phyloP scores from a whole-genome alignment of 37 sponge, comb jelly and placozoan genomes.

The Theonella swinhoei region DNA sequence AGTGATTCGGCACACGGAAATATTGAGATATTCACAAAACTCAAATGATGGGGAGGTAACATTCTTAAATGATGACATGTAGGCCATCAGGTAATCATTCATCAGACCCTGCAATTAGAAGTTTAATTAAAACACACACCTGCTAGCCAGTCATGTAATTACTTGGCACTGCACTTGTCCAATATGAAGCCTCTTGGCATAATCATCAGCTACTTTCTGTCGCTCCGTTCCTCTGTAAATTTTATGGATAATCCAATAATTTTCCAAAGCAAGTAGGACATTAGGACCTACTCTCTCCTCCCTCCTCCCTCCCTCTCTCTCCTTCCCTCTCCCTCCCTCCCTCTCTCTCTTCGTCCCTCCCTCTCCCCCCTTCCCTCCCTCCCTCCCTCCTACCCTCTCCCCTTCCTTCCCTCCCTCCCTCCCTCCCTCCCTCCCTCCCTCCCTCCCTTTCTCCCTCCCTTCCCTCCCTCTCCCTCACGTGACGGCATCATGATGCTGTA shows the following conservation, averaged over 20 bases:
- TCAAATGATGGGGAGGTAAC: conserved; percentile 15
- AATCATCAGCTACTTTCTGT: conserved; percentile 95
- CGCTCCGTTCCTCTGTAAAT: conserved; percentile 79
- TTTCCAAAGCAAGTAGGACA: too few species aligned
- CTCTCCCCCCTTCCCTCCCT: conserved; percentile 1
- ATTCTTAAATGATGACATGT: conserved; percentile 17
- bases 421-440: neutral
- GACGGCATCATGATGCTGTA: conserved; percentile 98
- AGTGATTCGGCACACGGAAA: conserved; percentile 76
- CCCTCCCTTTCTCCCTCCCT: neutral
- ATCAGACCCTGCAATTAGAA: conserved; percentile 10
- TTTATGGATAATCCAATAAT: neutral
- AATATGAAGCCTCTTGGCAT: conserved; percentile 88
- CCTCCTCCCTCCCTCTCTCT: neutral
- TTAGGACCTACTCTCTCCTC: neutral
- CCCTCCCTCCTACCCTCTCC: conserved; percentile 23
- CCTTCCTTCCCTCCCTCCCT: conserved; percentile 30
- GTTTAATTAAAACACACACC: too few species aligned
- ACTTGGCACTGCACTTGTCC: conserved; percentile 78
- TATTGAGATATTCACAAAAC: conserved; percentile 83
- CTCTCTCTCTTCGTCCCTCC: too few species aligned
- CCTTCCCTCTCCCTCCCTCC: conserved; percentile 20
- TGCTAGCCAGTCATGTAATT: neutral
- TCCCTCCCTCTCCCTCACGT: conserved; percentile 39
- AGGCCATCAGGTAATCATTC: neutral